phyloP scores from a whole-genome alignment of 1,140 invertebrate genomes.

The Heterodera carotae region DNA sequence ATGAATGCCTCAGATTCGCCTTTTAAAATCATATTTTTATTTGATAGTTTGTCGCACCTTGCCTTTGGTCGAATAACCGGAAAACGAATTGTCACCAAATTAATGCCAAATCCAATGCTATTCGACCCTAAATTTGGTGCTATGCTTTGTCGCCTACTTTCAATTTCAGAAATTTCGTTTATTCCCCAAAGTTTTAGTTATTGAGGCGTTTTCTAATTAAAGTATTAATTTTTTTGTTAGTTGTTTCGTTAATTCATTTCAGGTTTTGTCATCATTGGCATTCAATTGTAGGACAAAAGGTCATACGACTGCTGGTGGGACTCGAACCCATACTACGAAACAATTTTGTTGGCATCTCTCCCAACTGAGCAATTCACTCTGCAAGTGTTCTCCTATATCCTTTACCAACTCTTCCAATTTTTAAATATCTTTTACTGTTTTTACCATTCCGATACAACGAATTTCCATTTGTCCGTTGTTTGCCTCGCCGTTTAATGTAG shows the following conservation, averaged over 20 bases:
- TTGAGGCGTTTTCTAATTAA: too few relatives aligned
- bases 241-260: not conserved
- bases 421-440: not conserved
- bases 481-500: not conserved
- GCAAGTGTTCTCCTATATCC: too few relatives aligned
- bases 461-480: conserved; percentile 40
- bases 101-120: not conserved
- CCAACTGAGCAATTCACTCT: too few relatives aligned
- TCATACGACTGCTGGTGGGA: too few relatives aligned
- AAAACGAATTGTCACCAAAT: not conserved
- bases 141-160: not conserved
- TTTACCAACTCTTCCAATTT: too few relatives aligned
- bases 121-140: conserved; percentile 3
- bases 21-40: conserved; percentile 4
- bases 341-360: too few relatives aligned
- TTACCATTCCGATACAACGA: conserved; percentile 57
- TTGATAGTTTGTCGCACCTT: conserved; percentile 4
- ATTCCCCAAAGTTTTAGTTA: not conserved
- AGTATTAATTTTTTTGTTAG: not conserved
- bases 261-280: not conserved
- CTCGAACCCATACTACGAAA: too few relatives aligned
- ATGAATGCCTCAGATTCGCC: conserved; percentile 18
- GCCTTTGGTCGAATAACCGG: conserved; percentile 6
- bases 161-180: not conserved
- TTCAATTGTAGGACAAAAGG: too few relatives aligned